phyloP scores from a whole-genome alignment of 1,140 invertebrate genomes.

The Sinella curviseta region DNA sequence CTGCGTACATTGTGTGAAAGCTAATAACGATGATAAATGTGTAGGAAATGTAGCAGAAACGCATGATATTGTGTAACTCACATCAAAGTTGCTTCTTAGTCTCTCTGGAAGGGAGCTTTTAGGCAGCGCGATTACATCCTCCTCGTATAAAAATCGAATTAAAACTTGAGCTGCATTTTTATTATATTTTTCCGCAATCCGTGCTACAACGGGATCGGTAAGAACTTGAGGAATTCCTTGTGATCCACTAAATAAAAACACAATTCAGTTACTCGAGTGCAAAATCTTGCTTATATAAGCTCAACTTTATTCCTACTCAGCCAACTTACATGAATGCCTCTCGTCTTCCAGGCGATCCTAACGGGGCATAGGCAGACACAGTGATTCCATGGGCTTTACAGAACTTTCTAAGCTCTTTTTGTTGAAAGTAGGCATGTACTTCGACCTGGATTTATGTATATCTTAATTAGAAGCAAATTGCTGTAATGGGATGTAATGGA shows the following conservation, averaged over 20 bases:
- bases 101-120: conserved; percentile 75
- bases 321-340: conserved; percentile 24
- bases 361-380: conserved; percentile 57
- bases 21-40: neutral
- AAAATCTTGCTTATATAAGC: neutral
- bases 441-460: conserved; percentile 48
- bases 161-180: conserved; percentile 77
- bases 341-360: conserved; percentile 52
- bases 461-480: no score
- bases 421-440: conserved; percentile 58
- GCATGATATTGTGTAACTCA: conserved; percentile 14
- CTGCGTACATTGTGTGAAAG: neutral
- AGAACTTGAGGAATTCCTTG: conserved; percentile 51
- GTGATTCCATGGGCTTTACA: conserved; percentile 55
- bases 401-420: conserved; percentile 54
- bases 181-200: conserved; percentile 67
- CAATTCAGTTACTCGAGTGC: neutral
- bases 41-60: neutral
- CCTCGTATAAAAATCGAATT: conserved; percentile 71
- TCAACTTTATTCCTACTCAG: no score
- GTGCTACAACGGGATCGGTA: conserved; percentile 65
- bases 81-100: conserved; percentile 64
- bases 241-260: neutral
- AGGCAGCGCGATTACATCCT: conserved; percentile 74
- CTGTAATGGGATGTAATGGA: no score